Percentiles rank a stretch among this genome's conserved stretches.
Conservation (phyloP, 2,797 vertebrate species). For the Triplophysa bombifrons region DNA sequence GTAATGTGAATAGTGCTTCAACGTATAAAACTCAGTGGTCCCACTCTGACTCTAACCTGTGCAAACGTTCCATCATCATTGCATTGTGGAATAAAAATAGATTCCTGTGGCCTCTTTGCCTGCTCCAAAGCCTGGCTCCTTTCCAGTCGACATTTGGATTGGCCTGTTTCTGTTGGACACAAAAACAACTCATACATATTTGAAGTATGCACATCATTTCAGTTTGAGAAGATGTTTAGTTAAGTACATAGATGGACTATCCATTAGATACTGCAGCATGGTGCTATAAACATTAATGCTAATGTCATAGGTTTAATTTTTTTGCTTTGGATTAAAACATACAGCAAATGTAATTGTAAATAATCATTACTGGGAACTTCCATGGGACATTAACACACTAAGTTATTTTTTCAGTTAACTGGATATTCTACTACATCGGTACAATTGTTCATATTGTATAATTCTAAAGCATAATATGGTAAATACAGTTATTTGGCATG, state of each 20-base stretch:
- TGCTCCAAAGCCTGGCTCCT: slow-evolving; percentile 90
- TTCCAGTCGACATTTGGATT: slow-evolving; percentile 93
- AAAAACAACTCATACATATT: slow-evolving; percentile 26
- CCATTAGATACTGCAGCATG: neutral
- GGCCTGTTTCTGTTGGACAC: slow-evolving; percentile 81
- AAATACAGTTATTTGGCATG: too few relatives aligned
- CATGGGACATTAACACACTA: too few relatives aligned
- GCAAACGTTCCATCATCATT: slow-evolving; percentile 95
- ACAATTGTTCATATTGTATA: too few relatives aligned
- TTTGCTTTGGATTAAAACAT: neutral
- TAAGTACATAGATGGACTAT: neutral
- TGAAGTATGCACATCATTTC: neutral
- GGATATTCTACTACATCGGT: too few relatives aligned
- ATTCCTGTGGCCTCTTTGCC: slow-evolving; percentile 90
- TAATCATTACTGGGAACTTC: neutral
- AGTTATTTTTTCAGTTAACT: too few relatives aligned
- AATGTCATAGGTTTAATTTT: neutral
- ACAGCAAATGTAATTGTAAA: neutral
- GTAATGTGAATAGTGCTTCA: slow-evolving; percentile 6
- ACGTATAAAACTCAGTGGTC: slow-evolving; percentile 21
- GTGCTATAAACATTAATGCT: neutral
- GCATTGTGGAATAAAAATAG: slow-evolving; percentile 95
- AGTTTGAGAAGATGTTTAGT: neutral
- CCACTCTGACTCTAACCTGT: slow-evolving; percentile 75
- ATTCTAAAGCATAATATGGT: too few relatives aligned